Conservation (phyloP, 2,113 vertebrate genomes). For the Erythrolamprus reginae region DNA sequence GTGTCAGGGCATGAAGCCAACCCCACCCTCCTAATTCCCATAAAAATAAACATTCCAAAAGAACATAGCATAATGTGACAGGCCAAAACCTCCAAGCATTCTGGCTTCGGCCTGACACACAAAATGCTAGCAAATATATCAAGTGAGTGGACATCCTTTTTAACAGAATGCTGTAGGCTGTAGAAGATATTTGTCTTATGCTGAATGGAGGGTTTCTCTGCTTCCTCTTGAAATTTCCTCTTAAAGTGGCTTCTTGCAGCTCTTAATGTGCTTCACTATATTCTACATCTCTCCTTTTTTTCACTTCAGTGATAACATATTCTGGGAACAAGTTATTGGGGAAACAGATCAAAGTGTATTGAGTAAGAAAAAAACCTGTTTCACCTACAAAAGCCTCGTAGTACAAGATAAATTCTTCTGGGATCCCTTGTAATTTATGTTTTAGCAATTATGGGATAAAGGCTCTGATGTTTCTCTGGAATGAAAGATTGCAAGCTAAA, state of each 20-base stretch:
- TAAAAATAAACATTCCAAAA: too few relatives aligned
- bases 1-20: too few relatives aligned
- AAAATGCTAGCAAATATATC: neutral
- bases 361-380: accelerated
- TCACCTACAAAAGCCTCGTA: neutral
- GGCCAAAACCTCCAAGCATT: too few relatives aligned
- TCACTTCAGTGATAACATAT: neutral
- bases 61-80: too few relatives aligned
- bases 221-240: neutral
- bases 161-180: constrained; percentile 3
- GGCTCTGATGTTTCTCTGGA: constrained; percentile 25
- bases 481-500: neutral
- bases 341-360: neutral
- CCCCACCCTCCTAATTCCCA: too few relatives aligned
- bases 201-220: neutral
- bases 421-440: neutral
- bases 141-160: neutral
- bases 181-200: constrained; percentile 4
- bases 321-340: neutral
- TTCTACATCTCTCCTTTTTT: constrained; percentile 18
- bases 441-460: constrained; percentile 20
- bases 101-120: too few relatives aligned
- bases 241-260: neutral
- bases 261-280: neutral
- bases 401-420: constrained; percentile 12